Base-by-base conservation (phyloP, 2,113 vertebrate species). In the Rutilus rutilus region DNA sequence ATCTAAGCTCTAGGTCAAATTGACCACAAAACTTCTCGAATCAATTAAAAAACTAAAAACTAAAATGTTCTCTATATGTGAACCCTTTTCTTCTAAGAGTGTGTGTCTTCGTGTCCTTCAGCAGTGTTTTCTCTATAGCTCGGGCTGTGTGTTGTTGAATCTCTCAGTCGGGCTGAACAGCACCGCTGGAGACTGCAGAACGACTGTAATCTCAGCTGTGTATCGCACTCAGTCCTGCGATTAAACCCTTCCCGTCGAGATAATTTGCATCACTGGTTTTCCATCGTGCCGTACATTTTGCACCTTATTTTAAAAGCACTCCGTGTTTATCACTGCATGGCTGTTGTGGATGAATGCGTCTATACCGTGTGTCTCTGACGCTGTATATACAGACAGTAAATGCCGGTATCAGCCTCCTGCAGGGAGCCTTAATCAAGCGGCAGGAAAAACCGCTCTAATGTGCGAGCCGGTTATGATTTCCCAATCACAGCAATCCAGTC, bases 141-240 rank as follows among this genome's bases (percentile, higher is more conserved):
- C 30, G 30, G 30, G 30, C 30, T 30, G 30, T 30, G 30, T 30
- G 30, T 2, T 30, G 30, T 30, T 30, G 30, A 30, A 30, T 30
- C 67, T 71, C 67, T 71, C 21, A 1, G 59, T n/a, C 19, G 21
- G 52, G 19, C 27, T 2, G 64, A 67, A 19, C 30, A 42, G 78
- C 78, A n/a, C 67, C 50, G 78, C 78, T 23, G 67, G 78, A 81
- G 54, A 14, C n/a, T 8, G 36, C 4, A 14, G 50, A 39, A 81
- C 14, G 15, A 19, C 6, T 21, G 6, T 7, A 65, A 65, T 30
- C 27, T 33, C 62, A 65, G 14, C 27, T 1, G 62, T 69, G 64
- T 19, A 19, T 69, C 7, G 7, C 17, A 36, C 7, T 71, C 67
- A 42, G 39, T 71, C 67, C 19, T 42, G 67, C 10, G 2, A 6